Evolutionary conservation across 2,888 invertebrate genomes (phyloP), one percentile per base, ranked within the genome.

Genomic region (Tipula lateralis): DNA sequence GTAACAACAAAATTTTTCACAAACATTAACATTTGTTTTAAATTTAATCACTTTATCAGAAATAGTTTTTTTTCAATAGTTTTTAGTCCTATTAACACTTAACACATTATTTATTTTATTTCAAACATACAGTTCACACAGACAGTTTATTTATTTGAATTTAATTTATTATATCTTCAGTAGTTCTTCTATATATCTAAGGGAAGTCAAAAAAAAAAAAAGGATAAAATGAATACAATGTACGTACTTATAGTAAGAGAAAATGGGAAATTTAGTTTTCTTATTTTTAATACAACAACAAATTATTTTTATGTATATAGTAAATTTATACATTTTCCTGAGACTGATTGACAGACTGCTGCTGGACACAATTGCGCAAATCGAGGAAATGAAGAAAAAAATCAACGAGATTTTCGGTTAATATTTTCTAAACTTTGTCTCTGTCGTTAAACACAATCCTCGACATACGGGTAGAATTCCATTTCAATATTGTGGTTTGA

Each of bases 1-100:
- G 66, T 12, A 66, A 66, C 7, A 94, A 94, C 94, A 83, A 83
- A 34, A 83, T 83, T 19, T 83, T 83, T 83, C 34, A 83, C 34
- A 34, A 34, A 34, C 30, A 83, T 83, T 34, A 83, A 34, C 34
- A 83, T 83, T 83, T 34, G 30, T 83, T 34, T 83, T 19, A 30
- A 16, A 82, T 82, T 82, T 82, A 30, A 30, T 82, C 32, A 82
- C 82, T 30, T 82, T 82, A 82, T 16, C n/a, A 16, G 9, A 82
- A 82, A 82, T 16, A 82, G 29, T 82, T 82, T 34, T 12, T 34
- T 30, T 82, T 34, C n/a, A n/a, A 19, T 34, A 34, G 12, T 83
- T 30, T 36, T 83, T 83, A 83, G 34, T 24, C 19, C 32, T 34
- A 36, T 83, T 12, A 83, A 29, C 32, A 82, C 82, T 82, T 82